These are phyloP conservation scores for Zootermopsis nevadensis DNA, from an alignment of 2,888 invertebrate species.

Conservation along the genomic window DNA sequence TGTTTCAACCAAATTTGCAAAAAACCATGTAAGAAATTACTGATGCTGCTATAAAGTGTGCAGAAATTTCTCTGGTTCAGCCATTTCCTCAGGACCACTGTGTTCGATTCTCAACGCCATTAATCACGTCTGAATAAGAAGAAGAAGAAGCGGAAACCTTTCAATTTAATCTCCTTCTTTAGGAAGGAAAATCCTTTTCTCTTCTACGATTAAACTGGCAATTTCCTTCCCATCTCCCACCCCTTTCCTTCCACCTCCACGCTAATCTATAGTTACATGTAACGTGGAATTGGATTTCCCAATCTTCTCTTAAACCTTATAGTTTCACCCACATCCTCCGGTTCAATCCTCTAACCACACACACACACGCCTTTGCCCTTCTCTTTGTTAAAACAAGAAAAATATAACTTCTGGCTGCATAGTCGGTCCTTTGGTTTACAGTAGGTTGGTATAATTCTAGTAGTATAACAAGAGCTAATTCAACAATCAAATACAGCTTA, in stretches of 20 bases:
- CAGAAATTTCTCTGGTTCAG: neutral
- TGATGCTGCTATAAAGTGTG: too few species aligned
- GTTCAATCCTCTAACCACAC: constrained; percentile 29
- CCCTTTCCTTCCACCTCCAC: constrained; percentile 22
- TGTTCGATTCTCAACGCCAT: neutral
- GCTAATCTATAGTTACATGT: constrained; percentile 41
- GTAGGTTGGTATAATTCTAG: neutral
- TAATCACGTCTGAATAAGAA: constrained; percentile 8
- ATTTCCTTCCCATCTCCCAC: constrained; percentile 38
- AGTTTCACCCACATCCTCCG: constrained; percentile 16
- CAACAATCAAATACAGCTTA: too few species aligned
- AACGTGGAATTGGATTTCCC: constrained; percentile 39
- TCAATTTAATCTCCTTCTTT: constrained; percentile 35
- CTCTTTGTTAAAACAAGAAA: neutral
- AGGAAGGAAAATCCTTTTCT: constrained; percentile 5
- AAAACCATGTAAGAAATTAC: too few species aligned
- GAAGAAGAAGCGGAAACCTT: constrained; percentile 26
- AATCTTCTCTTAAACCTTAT: constrained; percentile 38
- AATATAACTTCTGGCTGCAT: neutral
- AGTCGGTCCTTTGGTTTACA: neutral
- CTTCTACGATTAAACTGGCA: constrained; percentile 34
- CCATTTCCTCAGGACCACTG: neutral
- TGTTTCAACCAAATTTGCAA: too few species aligned
- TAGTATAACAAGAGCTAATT: neutral
- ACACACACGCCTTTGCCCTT: neutral